Evolutionary conservation across 2,113 vertebrate genomes (phyloP).

Genomic region (Pampusana beccarii): DNA sequence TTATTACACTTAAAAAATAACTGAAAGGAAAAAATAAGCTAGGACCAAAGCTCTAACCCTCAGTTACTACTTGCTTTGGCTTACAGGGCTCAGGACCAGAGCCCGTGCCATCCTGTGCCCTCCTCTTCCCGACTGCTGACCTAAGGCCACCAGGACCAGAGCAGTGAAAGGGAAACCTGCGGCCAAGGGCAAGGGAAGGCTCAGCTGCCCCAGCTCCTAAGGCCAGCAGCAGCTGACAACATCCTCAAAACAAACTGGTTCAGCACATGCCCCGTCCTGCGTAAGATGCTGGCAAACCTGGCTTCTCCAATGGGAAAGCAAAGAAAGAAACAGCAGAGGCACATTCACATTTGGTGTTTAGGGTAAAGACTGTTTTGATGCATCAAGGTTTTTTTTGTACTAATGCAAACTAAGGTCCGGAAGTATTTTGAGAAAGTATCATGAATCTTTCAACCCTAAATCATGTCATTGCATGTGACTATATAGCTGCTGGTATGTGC

Average conservation of each 20-base stretch:
- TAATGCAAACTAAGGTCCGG: neutral
- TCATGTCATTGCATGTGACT: neutral
- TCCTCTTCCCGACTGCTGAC: fast-evolving
- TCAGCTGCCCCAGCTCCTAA: neutral
- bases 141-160: too few species aligned
- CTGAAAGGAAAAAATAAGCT: neutral
- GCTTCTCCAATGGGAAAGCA: neutral
- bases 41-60: neutral
- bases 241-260: neutral
- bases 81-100: neutral
- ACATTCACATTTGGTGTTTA: neutral
- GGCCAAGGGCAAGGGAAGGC: neutral
- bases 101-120: neutral
- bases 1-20: neutral
- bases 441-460: neutral
- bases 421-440: neutral
- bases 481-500: neutral
- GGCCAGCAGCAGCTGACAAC: fast-evolving
- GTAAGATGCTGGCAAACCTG: neutral
- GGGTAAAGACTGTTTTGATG: neutral
- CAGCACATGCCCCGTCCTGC: too few species aligned
- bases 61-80: neutral
- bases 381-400: neutral
- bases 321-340: neutral
- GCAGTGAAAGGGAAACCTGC: neutral